Base-by-base conservation (phyloP, 2,888 invertebrate genomes). In the Andrena hattorfiana region DNA sequence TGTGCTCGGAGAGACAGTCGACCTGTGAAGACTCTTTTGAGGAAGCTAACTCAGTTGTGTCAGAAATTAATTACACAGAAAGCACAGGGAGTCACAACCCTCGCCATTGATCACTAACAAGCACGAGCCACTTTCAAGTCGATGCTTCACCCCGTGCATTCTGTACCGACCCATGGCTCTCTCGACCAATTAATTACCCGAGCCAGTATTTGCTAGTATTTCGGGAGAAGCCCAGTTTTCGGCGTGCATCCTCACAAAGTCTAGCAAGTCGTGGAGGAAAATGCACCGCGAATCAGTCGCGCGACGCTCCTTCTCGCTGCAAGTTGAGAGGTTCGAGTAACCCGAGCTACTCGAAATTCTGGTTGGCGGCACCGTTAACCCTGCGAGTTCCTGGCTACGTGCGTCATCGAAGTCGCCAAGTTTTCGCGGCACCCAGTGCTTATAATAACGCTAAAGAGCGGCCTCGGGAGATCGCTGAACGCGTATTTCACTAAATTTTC, bases 291-390 rank as follows among this genome's bases (percentile, higher is more conserved):
- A 76, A 69, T 84, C 83, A 60, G 73, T 84, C 76, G 76, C 83
- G 79, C 76, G 83, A 83, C 78, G 79, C 76, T 51, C 66, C 78
- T 68, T 4, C 62, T 69, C 63, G 70, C 42, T 69, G 70, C 49
- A 83, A 84, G 79, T 84, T 84, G 75, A 84, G 82, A 64, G 80
- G 76, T 83, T 80, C 51, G 71, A 77, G 83, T 83, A 84, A 77
- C 69, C 72, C 32, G 72, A 80, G 80, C 77, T 77, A 83, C 83
- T 85, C 83, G 80, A 83, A 69, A 80, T 75, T 77, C 75, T 64
- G 72, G 66, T 42, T 73, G 72, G 73, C 23, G 10, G 54, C 78
- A 26, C 64, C 54, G 76, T 79, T 80, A 80, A 76, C 70, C 70
- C 16, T 30, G 28, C 56, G 59, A 72, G 74, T 73, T 84, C 23